Percentiles rank a stretch among this genome's conserved stretches.
Conservation (phyloP, 2,888 invertebrate genomes). For the Anoncus sp. region DNA sequence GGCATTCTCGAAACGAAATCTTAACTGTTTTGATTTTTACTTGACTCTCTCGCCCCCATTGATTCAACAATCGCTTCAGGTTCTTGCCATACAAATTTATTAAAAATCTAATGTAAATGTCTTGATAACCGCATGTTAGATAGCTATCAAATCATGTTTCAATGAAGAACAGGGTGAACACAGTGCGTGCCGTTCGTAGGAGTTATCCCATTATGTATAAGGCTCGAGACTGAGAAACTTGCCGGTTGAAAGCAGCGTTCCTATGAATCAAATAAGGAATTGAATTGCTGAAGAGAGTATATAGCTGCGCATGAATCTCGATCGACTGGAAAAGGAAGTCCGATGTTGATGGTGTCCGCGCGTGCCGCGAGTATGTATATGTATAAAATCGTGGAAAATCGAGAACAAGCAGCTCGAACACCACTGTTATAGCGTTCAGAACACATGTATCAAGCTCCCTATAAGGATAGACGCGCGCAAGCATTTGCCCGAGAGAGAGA, state of each 20-base stretch:
- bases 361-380: slow-evolving; percentile 40
- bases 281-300: slow-evolving; percentile 26
- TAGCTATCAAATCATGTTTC: slow-evolving; percentile 17
- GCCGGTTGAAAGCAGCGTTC: slow-evolving; percentile 26
- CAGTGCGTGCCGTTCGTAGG: slow-evolving; percentile 9
- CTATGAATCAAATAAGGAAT: slow-evolving; percentile 60
- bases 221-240: slow-evolving; percentile 41
- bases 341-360: slow-evolving; percentile 42
- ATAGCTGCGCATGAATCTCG: slow-evolving; percentile 48
- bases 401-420: slow-evolving; percentile 44
- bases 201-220: slow-evolving; percentile 40
- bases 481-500: slow-evolving; percentile 25
- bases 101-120: neutral
- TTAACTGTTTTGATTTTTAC: neutral
- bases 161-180: slow-evolving; percentile 11
- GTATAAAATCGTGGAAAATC: slow-evolving; percentile 38
- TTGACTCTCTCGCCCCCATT: neutral
- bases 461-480: slow-evolving; percentile 42
- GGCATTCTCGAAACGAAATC: too few relatives aligned
- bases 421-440: slow-evolving; percentile 33
- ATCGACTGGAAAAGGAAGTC: slow-evolving; percentile 44
- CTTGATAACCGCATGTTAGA: neutral
- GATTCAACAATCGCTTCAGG: neutral
- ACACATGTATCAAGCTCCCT: slow-evolving; percentile 57
- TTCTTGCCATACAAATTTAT: neutral